Evolutionary conservation across 2,888 invertebrate species (phyloP).

Genomic region (Cenopis cana): DNA sequence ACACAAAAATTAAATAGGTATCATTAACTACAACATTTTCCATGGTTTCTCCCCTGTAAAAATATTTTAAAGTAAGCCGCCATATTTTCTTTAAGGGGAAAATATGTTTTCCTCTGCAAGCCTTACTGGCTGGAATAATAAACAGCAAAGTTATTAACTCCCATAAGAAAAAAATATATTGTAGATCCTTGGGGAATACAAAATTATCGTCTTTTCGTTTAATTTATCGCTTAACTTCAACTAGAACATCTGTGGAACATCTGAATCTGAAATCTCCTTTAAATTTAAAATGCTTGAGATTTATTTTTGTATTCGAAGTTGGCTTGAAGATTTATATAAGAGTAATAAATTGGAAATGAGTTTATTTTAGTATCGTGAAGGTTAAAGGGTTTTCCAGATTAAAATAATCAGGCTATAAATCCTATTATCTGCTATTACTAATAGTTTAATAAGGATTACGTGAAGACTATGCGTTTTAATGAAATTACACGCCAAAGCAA

Average conservation of each 20-base stretch:
- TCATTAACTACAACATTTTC: not conserved
- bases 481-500: conserved; percentile 1
- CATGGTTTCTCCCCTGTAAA: conserved; percentile 61
- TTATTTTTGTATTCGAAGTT: conserved; percentile 9
- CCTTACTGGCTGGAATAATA: conserved; percentile 64
- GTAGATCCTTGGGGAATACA: conserved; percentile 53
- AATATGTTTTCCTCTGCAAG: conserved; percentile 66
- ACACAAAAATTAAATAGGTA: not conserved
- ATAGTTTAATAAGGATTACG: not conserved
- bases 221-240: conserved; percentile 53
- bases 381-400: conserved; percentile 16
- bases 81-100: conserved; percentile 75
- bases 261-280: conserved; percentile 12
- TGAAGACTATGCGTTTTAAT: conserved; percentile 7
- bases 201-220: conserved; percentile 52
- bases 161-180: conserved; percentile 58
- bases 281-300: conserved; percentile 21
- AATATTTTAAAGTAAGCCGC: conserved; percentile 75
- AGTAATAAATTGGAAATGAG: conserved; percentile 1
- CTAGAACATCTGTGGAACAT: conserved; percentile 7
- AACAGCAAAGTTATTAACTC: conserved; percentile 70
- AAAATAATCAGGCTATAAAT: not conserved
- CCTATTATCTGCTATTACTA: not conserved
- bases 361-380: conserved; percentile 14
- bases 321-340: conserved; percentile 11